A percentile compares a stretch with the other conserved stretches of the same genome.
Conservation (phyloP, 1,140 invertebrate genomes). For the Eurosta solidaginis region DNA sequence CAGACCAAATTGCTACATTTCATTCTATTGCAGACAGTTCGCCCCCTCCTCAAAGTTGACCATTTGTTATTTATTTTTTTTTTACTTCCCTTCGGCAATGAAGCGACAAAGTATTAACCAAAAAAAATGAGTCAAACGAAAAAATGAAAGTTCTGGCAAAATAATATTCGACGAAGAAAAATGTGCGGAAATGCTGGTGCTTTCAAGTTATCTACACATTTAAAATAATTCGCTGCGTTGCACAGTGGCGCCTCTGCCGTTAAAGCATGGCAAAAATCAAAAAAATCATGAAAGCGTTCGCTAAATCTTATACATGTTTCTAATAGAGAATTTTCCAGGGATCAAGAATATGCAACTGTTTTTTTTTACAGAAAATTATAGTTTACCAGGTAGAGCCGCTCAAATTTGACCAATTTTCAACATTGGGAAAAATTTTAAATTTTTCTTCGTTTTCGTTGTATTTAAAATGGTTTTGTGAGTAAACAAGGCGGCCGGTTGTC, state of each 20-base stretch:
- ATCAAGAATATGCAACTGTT: no score
- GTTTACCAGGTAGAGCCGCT: no score
- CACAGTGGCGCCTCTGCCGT: no score
- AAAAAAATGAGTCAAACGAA: background rate
- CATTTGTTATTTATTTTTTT: slow-evolving; percentile 24
- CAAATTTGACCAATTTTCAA: no score
- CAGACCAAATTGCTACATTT: background rate
- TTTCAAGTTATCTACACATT: slow-evolving; percentile 12
- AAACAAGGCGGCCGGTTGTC: no score
- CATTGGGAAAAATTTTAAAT: no score
- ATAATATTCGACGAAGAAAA: background rate
- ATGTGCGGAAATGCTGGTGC: slow-evolving; percentile 9
- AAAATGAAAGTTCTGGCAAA: background rate
- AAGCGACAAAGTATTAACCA: background rate
- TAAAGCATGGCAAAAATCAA: background rate
- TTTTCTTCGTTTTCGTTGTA: no score
- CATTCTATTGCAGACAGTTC: no score
- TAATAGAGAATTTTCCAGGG: no score
- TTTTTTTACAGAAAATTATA: no score
- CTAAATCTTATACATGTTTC: no score
- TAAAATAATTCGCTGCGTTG: background rate
- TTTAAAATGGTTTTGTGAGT: no score
- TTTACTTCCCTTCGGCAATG: background rate
- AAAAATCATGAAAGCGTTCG: background rate
- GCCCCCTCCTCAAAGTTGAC: background rate